Conservation (phyloP, 2,797 vertebrate genomes). For the Urosaurus nigricauda region DNA sequence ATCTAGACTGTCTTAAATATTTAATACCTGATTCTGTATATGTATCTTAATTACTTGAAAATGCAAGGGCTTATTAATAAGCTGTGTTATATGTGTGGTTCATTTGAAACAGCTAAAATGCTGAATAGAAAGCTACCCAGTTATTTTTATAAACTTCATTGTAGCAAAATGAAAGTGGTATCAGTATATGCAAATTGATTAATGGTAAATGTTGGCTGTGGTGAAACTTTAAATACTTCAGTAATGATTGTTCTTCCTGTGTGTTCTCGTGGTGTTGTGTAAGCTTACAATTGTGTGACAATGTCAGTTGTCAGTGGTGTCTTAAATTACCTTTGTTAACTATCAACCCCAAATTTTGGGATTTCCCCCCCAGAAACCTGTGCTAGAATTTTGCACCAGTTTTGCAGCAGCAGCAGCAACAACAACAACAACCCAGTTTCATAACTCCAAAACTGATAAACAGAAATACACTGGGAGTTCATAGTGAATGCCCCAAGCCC, state of each 20-base stretch:
- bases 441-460: too few species aligned
- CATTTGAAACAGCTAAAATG: neutral
- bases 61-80: neutral
- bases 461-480: too few species aligned
- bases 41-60: neutral
- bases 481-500: too few species aligned
- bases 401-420: too few species aligned
- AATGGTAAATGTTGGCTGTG: neutral
- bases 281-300: neutral
- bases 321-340: neutral
- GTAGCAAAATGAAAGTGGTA: neutral
- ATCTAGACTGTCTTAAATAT: neutral
- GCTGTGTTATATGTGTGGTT: neutral
- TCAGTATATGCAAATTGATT: neutral
- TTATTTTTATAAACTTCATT: neutral
- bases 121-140: neutral
- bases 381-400: too few species aligned
- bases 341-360: too few species aligned
- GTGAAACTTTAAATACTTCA: neutral
- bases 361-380: too few species aligned
- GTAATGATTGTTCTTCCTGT: too few species aligned
- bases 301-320: neutral
- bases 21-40: neutral
- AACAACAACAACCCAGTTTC: too few species aligned
- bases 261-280: neutral